Evolutionary conservation across 2,888 invertebrate species (phyloP), one percentile per base, ranked within the genome.

Genomic region (Sylvicola cinctus): DNA sequence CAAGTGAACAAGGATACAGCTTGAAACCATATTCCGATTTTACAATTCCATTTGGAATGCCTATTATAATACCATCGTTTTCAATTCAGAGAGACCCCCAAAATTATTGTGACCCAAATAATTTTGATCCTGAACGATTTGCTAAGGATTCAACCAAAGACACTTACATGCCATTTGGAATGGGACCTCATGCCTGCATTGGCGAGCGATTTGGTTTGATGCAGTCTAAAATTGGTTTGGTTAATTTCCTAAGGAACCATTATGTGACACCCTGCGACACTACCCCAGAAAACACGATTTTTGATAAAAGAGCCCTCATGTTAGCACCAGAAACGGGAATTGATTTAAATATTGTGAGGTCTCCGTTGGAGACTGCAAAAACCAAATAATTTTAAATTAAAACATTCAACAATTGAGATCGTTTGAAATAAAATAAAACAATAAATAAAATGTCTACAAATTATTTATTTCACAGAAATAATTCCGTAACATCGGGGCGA

Each of bases 401-500:
- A n/a, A n/a, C n/a, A n/a, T n/a, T n/a, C n/a, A n/a, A n/a, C n/a
- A n/a, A n/a, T n/a, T n/a, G n/a, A n/a, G n/a, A n/a, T n/a, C n/a
- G n/a, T n/a, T n/a, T n/a, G n/a, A n/a, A n/a, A n/a, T n/a, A n/a
- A n/a, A n/a, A n/a, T n/a, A n/a, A n/a, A n/a, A n/a, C n/a, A n/a
- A n/a, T n/a, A n/a, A n/a, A n/a, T n/a, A n/a, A n/a, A n/a, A n/a
- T 25, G 11, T 25, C 11, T 7, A 25, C 26, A 16, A 26, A 26
- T 29, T 36, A 37, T 35, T 48, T 48, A 60, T 48, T 67, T 71
- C 29, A 67, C 46, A 42, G 74, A 72, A 35, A 83, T 60, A 45
- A 85, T 65, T 28, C 70, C 74, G 53, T 77, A 78, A 58, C 79
- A 81, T 43, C 88, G 62, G 3, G 90, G 90, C 2, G 88, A 90